Evolutionary conservation across 2,113 vertebrate species (phyloP).

Genomic region (Enhydra lutris): DNA sequence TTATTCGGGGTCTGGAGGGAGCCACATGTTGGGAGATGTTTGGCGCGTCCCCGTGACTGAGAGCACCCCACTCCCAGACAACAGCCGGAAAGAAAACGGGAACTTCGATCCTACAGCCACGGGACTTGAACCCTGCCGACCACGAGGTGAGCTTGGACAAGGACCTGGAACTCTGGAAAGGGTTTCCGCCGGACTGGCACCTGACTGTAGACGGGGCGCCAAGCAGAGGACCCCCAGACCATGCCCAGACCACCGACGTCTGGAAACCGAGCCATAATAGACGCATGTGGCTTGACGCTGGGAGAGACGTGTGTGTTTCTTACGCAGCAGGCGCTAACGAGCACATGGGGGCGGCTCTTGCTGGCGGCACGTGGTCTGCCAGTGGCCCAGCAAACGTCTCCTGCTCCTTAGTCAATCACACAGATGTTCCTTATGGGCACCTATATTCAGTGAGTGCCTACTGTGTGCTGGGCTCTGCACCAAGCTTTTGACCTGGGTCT

Average conservation of each 20-base stretch:
- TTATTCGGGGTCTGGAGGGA: background rate
- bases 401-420: background rate
- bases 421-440: background rate
- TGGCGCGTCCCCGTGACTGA: rapidly evolving
- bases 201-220: background rate
- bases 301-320: background rate
- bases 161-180: background rate
- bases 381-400: rapidly evolving
- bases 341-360: rapidly evolving
- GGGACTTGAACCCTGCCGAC: background rate
- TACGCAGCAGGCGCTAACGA: rapidly evolving
- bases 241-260: background rate
- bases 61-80: background rate
- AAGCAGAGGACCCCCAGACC: background rate
- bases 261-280: rapidly evolving
- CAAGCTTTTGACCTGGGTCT: background rate
- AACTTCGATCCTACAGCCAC: background rate
- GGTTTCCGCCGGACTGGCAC: rapidly evolving
- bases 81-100: background rate
- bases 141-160: background rate
- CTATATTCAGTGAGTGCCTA: background rate
- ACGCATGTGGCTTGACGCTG: no score
- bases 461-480: background rate
- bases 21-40: background rate
- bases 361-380: background rate